Evolutionary conservation across 1,140 invertebrate genomes (phyloP), one percentile per base, ranked within the genome.

Genomic region (Cryptotermes secundus): DNA sequence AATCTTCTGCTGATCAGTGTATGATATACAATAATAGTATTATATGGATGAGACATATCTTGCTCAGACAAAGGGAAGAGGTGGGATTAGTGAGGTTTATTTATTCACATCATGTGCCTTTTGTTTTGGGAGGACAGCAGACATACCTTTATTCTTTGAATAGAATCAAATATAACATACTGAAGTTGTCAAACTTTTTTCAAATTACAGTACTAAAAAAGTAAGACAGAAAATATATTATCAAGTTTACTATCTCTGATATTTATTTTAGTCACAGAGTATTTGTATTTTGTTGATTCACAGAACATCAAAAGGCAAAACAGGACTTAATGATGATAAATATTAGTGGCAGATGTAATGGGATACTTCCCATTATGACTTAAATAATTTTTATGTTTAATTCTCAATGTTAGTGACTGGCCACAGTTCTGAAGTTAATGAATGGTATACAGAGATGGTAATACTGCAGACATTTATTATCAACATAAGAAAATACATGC

Each of bases 341-440:
- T n/a, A 3, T 7, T 72, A 31, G 26, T 72, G 59, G n/a, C 59
- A n/a, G 59, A 72, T n/a, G n/a, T 14, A 72, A 3, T n/a, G n/a
- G 26, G n/a, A 59, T 72, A 12, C 26, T 72, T n/a, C 6, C 59
- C 0, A 22, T 22, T 72, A 4, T 31, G 9, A 31, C 26, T 31
- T 72, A 7, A 72, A 31, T 72, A 72, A 31, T 31, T 72, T n/a
- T 72, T 31, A 72, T 72, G 26, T 72, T 72, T 31, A 31, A n/a
- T 72, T 72, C 14, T 72, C 59, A 72, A 0, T 72, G 59, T 72
- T 31, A 72, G 59, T n/a, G 26, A 72, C 59, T 72, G 59, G n/a
- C 26, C 59, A 72, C 59, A 72, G 59, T n/a, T 72, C 59, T 72
- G n/a, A 72, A 72, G n/a, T 72, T 72, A 59, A 26, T 72, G 59